A percentile compares a stretch with the other conserved stretches of the same genome.
Evolutionary conservation across 2,113 vertebrate genomes (phyloP).

Genomic region (Apodemus sylvaticus): DNA sequence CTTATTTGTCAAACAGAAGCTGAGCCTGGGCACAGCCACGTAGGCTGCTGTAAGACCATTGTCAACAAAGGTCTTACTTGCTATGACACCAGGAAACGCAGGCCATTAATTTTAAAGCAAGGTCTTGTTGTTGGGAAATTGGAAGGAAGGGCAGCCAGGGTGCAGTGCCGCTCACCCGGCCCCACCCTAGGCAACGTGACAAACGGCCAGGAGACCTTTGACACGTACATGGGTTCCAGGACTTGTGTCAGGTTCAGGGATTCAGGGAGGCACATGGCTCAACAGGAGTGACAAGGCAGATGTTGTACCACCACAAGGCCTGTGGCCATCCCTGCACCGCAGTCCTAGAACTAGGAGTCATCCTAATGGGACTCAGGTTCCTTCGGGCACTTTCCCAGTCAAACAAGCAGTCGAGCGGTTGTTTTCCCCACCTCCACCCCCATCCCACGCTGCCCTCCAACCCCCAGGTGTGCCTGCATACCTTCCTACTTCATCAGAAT

Average conservation of each 20-base stretch:
- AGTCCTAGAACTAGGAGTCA: accelerated
- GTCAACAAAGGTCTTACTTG: not conserved
- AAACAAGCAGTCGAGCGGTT: not conserved
- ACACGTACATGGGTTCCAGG: accelerated
- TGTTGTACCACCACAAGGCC: accelerated
- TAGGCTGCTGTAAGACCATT: not conserved
- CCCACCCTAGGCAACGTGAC: accelerated
- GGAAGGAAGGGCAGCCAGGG: not conserved
- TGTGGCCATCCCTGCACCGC: accelerated
- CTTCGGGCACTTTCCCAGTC: not conserved
- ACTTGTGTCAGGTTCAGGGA: accelerated
- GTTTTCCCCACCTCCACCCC: no score
- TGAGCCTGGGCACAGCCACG: not conserved
- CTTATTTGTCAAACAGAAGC: conserved; percentile 50
- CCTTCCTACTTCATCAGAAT: not conserved
- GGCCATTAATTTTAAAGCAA: not conserved
- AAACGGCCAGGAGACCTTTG: accelerated
- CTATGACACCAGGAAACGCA: not conserved
- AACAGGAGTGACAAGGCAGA: no score
- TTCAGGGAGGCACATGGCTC: not conserved
- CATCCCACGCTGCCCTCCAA: accelerated
- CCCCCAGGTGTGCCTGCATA: not conserved
- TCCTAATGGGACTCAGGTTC: accelerated
- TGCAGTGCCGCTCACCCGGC: accelerated
- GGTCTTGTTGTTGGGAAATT: not conserved